Conservation (phyloP, 1,140 invertebrate genomes). For the Agraylea sexmaculata region DNA sequence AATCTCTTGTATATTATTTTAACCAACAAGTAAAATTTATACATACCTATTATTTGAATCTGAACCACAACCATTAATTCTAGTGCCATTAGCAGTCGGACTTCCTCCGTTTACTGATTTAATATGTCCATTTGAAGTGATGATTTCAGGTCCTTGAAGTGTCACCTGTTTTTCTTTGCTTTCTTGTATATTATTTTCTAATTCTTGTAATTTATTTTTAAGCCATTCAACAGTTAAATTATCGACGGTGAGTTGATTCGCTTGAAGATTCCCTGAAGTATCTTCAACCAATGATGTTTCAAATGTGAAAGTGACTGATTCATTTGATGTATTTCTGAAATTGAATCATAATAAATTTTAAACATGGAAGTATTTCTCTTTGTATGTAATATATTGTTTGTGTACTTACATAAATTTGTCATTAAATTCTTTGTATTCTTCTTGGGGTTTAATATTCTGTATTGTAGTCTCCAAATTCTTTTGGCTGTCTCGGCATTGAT, state of each 20-base stretch:
- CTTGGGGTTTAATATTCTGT: slow-evolving; percentile 59
- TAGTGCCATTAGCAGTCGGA: slow-evolving; percentile 24
- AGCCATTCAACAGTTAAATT: slow-evolving; percentile 83
- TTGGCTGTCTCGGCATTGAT: slow-evolving; percentile 65
- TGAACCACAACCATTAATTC: slow-evolving; percentile 24
- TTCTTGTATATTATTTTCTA: slow-evolving; percentile 60
- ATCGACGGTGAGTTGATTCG: slow-evolving; percentile 78
- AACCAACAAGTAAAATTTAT: not conserved
- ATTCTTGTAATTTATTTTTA: slow-evolving; percentile 59
- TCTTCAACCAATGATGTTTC: slow-evolving; percentile 75
- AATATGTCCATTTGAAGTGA: slow-evolving; percentile 31
- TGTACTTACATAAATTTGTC: slow-evolving; percentile 64
- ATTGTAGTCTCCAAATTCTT: slow-evolving; percentile 55
- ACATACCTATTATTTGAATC: slow-evolving; percentile 13
- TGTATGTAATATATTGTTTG: too few relatives aligned
- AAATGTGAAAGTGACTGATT: slow-evolving; percentile 67
- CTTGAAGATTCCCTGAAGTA: slow-evolving; percentile 64
- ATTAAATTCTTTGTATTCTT: slow-evolving; percentile 73
- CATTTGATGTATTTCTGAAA: slow-evolving; percentile 57
- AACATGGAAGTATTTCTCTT: too few relatives aligned
- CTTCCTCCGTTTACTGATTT: slow-evolving; percentile 24
- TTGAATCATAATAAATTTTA: too few relatives aligned
- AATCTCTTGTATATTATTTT: not conserved
- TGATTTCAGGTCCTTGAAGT: slow-evolving; percentile 39
- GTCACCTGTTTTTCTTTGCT: slow-evolving; percentile 50